Evolutionary conservation across 2,888 invertebrate genomes (phyloP), one percentile per base, ranked within the genome.

Genomic region (Hyles lineata): DNA sequence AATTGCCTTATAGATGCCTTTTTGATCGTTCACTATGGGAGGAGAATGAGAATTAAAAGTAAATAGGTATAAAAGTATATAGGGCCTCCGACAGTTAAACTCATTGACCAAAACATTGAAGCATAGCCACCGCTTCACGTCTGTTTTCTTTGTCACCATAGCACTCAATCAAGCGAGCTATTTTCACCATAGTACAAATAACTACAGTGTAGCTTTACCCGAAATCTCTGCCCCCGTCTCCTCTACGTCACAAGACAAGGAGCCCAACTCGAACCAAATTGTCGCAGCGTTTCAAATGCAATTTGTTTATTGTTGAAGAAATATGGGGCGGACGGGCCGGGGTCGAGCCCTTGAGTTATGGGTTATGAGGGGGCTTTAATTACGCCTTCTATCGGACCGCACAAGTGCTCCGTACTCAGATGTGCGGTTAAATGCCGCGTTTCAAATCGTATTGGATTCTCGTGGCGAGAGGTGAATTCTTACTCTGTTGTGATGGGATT

Each of bases 221-320:
- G 23, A 67, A 50, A 15, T 67, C 67, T 67, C 67, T 67, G 67
- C 50, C 23, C 43, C 50, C 0, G 6, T 9, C 21, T 75, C 67
- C 74, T 79, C 82, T 80, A 23, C 76, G 74, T n/a, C 11, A 70
- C 29, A 74, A 74, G 75, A 73, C 75, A 69, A 77, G 76, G 78
- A 79, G 79, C 72, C 32, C 15, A 74, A 32, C 29, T 70, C 62
- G 62, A 52, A 29, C 29, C 52, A 82, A 83, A 85, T 85, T 80
- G 81, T 82, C 79, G 77, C 73, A 79, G 80, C 83, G 82, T 86
- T 88, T 84, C 83, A 87, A 89, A 87, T 85, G 90, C 88, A 91
- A 91, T 91, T 91, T 90, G 85, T 85, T 84, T 85, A 84, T 87
- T 86, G 87, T 90, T 87, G 82, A 82, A 86, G 86, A 87, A 83